These are phyloP conservation scores for Oryzias woworae DNA, from an alignment of 2,113 vertebrate species.

Conservation along the genomic window DNA sequence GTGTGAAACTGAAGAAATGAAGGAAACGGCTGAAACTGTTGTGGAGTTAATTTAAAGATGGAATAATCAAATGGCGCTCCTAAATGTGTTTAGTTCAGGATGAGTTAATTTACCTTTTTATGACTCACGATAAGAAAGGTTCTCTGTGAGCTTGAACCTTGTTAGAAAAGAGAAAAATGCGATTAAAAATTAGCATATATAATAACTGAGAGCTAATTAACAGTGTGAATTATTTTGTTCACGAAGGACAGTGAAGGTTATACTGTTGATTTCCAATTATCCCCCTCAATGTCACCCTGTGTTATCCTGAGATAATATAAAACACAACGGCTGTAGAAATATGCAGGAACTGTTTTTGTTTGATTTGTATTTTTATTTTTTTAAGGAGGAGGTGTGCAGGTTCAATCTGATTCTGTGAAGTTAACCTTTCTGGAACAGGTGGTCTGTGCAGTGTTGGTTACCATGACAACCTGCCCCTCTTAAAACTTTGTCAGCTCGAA, in stretches of 20 bases:
- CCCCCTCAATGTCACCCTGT: constrained; percentile 16
- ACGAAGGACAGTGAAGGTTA: constrained; percentile 10
- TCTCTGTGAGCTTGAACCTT: background rate
- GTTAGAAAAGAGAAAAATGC: background rate
- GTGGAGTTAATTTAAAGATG: too few relatives aligned
- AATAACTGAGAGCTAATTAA: constrained; percentile 22
- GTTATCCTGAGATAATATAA: constrained; percentile 2
- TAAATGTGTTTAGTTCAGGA: too few relatives aligned
- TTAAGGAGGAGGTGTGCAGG: background rate
- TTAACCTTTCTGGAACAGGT: constrained; percentile 7
- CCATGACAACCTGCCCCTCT: background rate
- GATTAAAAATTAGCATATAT: background rate
- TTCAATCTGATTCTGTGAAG: background rate
- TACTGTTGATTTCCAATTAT: constrained; percentile 26
- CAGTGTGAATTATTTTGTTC: constrained; percentile 17
- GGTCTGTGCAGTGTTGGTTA: background rate
- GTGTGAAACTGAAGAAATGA: too few relatives aligned
- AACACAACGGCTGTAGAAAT: constrained; percentile 3
- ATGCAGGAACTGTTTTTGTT: background rate
- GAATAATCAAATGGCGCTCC: too few relatives aligned
- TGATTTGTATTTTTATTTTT: background rate
- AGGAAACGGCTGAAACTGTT: too few relatives aligned
- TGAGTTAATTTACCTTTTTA: too few relatives aligned
- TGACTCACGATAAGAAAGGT: too few relatives aligned
- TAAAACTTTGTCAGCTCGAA: background rate